These are phyloP conservation scores for Drosophila monieri DNA, from an alignment of 2,888 invertebrate genomes.

Conservation along the genomic window DNA sequence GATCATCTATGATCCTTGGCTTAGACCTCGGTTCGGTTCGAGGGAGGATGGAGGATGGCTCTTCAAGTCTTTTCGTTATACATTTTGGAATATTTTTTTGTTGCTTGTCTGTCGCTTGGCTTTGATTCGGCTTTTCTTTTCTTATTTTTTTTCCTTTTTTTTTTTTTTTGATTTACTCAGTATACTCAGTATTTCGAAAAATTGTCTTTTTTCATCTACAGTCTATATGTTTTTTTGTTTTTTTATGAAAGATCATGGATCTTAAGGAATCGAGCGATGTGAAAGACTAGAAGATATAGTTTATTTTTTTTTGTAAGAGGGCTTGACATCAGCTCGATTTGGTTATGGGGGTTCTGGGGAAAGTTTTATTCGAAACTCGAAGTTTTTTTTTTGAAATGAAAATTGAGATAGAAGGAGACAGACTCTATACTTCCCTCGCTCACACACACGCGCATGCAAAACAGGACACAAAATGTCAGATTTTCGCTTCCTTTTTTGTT, in stretches of 20 bases:
- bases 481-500: too few relatives aligned
- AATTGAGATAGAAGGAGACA: constrained; percentile 14
- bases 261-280: constrained; percentile 52
- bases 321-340: constrained; percentile 11
- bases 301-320: background rate
- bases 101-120: constrained; percentile 22
- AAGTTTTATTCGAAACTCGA: background rate
- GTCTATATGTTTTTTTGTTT: constrained; percentile 33
- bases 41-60: constrained; percentile 11
- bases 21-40: background rate
- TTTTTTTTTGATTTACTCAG: constrained; percentile 32
- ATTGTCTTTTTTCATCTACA: constrained; percentile 28
- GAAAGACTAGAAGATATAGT: constrained; percentile 22
- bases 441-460: constrained; percentile 4
- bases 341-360: background rate
- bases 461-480: constrained; percentile 1
- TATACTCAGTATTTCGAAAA: constrained; percentile 19
- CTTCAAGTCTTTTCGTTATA: constrained; percentile 76
- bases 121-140: background rate
- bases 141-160: constrained; percentile 26
- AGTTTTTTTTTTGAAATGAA: background rate
- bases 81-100: constrained; percentile 68
- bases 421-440: background rate
- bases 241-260: constrained; percentile 27
- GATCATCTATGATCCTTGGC: background rate